phyloP scores from a whole-genome alignment of 2,113 vertebrate genomes.

The Takifugu flavidus region DNA sequence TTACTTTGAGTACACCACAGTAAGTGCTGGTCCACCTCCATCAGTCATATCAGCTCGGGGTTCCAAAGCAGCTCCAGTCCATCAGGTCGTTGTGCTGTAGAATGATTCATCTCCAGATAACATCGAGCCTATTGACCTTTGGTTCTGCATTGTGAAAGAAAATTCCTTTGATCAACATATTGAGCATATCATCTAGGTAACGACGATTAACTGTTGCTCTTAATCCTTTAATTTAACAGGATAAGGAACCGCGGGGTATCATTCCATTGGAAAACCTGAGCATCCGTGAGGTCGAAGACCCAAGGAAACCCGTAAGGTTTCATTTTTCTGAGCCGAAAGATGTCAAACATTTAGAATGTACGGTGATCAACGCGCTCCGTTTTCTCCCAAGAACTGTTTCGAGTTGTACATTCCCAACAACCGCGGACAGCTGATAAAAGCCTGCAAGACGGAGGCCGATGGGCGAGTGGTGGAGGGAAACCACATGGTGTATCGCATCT shows the following conservation, averaged over 20 bases:
- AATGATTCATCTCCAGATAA: too few species aligned
- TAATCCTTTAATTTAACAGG: slow-evolving; percentile 52
- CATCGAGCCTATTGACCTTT: too few species aligned
- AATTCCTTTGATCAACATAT: neutral
- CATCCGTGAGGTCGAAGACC: slow-evolving; percentile 91
- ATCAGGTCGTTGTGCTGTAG: too few species aligned
- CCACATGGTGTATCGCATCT: slow-evolving; percentile 93
- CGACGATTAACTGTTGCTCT: neutral
- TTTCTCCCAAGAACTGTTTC: slow-evolving; percentile 83
- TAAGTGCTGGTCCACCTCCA: slow-evolving; percentile 49
- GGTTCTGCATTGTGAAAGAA: neutral
- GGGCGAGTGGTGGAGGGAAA: slow-evolving; percentile 91
- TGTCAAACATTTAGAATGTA: neutral
- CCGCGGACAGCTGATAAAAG: slow-evolving; percentile 91
- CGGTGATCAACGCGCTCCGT: neutral
- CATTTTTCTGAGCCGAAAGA: neutral
- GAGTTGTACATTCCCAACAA: slow-evolving; percentile 94
- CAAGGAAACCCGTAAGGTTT: slow-evolving; percentile 71
- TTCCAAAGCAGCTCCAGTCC: too few species aligned
- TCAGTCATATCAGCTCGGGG: too few species aligned
- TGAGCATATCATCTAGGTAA: too few species aligned
- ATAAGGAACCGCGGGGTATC: slow-evolving; percentile 79
- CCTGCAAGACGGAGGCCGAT: slow-evolving; percentile 90
- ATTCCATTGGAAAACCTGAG: slow-evolving; percentile 92
- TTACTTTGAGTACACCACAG: slow-evolving; percentile 82